phyloP scores from a whole-genome alignment of 2,113 vertebrate species.

The Eudyptes chrysolophus region DNA sequence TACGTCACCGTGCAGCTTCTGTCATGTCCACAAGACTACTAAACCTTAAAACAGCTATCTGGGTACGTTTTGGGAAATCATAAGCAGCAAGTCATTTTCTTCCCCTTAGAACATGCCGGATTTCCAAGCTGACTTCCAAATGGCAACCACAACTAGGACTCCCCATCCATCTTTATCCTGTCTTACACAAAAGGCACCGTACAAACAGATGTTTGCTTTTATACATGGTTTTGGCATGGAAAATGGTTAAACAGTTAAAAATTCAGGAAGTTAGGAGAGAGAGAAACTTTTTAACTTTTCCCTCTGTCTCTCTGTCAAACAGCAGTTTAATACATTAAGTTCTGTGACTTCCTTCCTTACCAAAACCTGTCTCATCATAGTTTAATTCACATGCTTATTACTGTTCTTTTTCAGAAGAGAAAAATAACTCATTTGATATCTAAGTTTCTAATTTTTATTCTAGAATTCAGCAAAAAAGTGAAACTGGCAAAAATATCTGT shows the following conservation, averaged over 20 bases:
- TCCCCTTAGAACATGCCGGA: neutral
- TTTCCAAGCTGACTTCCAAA: conserved; percentile 17
- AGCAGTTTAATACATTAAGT: neutral
- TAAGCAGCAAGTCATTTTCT: neutral
- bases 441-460: neutral
- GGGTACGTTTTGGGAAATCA: rapidly evolving
- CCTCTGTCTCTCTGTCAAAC: neutral
- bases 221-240: neutral
- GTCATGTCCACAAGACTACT: neutral
- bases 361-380: neutral
- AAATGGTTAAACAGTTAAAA: neutral
- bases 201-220: conserved; percentile 7
- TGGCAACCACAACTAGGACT: neutral
- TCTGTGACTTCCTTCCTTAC: neutral
- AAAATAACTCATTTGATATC: neutral
- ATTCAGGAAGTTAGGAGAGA: neutral
- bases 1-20: neutral
- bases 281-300: neutral
- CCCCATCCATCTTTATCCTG: neutral
- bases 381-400: neutral
- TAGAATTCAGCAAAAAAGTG: neutral
- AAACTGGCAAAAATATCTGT: neutral
- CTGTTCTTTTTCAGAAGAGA: neutral
- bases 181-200: neutral
- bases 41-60: neutral